Evolutionary conservation across 2,888 invertebrate species (phyloP).

Genomic region (Cephalotes varians): DNA sequence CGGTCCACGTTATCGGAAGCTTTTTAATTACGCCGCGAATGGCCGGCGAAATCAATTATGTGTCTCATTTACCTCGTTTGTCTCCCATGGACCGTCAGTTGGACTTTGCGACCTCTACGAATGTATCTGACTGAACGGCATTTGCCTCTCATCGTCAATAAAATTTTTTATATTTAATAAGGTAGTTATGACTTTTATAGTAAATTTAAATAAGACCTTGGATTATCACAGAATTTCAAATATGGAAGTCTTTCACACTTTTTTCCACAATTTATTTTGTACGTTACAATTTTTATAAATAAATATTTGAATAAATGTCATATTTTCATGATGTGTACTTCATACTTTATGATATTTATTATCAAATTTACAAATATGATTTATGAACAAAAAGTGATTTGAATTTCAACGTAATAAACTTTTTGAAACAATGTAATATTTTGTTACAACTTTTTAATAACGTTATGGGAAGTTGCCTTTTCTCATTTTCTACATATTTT

Average conservation of each 20-base stretch:
- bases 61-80: constrained; percentile 74
- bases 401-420: not conserved
- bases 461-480: not conserved
- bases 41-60: constrained; percentile 72
- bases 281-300: not conserved
- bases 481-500: constrained; percentile 7
- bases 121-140: not conserved
- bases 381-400: not conserved
- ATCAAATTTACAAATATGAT: not conserved
- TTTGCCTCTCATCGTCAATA: not conserved
- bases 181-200: not conserved
- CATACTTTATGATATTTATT: not conserved
- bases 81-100: constrained; percentile 51
- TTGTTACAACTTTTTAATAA: constrained; percentile 36
- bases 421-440: not conserved
- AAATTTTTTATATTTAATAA: not conserved
- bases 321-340: not conserved
- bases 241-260: not conserved
- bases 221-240: not conserved
- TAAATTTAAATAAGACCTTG: not conserved
- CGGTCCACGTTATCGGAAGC: constrained; percentile 53
- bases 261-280: not conserved
- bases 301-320: not conserved
- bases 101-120: not conserved
- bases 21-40: constrained; percentile 71